Percentiles rank a stretch among this genome's conserved stretches.
Conservation (phyloP, 2,888 invertebrate species). For the Cynaeus angustus region DNA sequence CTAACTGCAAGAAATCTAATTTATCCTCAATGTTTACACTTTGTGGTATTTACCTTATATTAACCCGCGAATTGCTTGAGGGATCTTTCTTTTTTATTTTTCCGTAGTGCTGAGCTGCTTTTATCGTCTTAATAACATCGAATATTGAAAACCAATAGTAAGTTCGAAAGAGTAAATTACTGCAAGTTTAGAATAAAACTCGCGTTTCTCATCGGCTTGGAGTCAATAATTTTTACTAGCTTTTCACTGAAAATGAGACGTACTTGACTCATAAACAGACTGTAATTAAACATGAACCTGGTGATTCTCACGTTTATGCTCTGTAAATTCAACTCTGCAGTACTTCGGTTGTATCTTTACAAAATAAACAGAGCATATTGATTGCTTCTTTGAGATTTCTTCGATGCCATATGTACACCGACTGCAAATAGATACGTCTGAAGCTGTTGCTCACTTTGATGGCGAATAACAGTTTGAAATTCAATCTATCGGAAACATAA, state of each 20-base stretch:
- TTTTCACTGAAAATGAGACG: not conserved
- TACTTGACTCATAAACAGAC: not conserved
- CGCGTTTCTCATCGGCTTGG: not conserved
- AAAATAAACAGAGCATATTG: not conserved
- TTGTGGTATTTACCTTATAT: not conserved
- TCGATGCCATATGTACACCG: constrained; percentile 2
- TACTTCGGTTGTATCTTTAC: not conserved
- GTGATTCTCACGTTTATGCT: not conserved
- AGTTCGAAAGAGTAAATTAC: not conserved
- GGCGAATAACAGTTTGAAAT: constrained; percentile 24
- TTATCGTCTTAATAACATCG: too few relatives aligned
- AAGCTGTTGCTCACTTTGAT: constrained; percentile 9
- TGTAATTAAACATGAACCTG: not conserved
- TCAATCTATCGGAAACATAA: constrained; percentile 37
- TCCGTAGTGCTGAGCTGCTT: not conserved
- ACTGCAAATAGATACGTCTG: constrained; percentile 11
- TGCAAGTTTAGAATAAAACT: too few relatives aligned
- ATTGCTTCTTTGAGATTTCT: not conserved
- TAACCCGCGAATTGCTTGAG: not conserved
- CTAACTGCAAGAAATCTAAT: constrained; percentile 1
- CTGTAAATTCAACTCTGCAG: not conserved
- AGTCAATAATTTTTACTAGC: constrained; percentile 5
- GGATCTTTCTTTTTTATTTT: not conserved
- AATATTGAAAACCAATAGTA: not conserved
- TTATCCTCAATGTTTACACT: not conserved